These are phyloP conservation scores for Platycheirus rosarum DNA, from an alignment of 2,888 invertebrate genomes.

Conservation along the genomic window DNA sequence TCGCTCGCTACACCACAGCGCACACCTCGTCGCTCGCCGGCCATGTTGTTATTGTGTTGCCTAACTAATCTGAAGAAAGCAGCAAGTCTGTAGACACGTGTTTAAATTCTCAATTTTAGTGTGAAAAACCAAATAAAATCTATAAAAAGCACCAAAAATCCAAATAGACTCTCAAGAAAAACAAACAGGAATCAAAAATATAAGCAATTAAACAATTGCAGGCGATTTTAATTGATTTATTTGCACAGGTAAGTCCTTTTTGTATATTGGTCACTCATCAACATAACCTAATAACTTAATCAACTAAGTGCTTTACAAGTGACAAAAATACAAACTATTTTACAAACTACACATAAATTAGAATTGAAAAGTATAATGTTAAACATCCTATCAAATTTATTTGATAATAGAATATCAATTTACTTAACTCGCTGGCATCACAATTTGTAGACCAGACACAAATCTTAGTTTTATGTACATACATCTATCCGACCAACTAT, in stretches of 20 bases:
- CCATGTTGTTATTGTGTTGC: slow-evolving; percentile 78
- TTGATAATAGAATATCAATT: background rate
- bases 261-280: slow-evolving; percentile 74
- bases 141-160: slow-evolving; percentile 44
- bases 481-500: background rate
- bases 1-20: slow-evolving; percentile 39
- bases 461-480: slow-evolving; percentile 5
- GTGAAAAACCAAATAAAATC: slow-evolving; percentile 72
- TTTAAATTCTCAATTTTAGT: slow-evolving; percentile 77
- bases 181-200: slow-evolving; percentile 59
- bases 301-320: slow-evolving; percentile 74
- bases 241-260: slow-evolving; percentile 77
- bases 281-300: slow-evolving; percentile 78
- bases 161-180: slow-evolving; percentile 70
- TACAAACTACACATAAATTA: background rate
- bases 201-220: slow-evolving; percentile 54
- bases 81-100: slow-evolving; percentile 79
- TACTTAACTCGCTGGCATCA: background rate
- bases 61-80: slow-evolving; percentile 77
- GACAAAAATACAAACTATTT: background rate
- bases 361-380: background rate
- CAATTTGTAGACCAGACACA: slow-evolving; percentile 8
- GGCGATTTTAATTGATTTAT: slow-evolving; percentile 74
- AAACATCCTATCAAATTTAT: background rate
- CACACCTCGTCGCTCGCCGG: slow-evolving; percentile 71